phyloP scores from a whole-genome alignment of 2,888 invertebrate genomes.

The Pterobdella sp. region DNA sequence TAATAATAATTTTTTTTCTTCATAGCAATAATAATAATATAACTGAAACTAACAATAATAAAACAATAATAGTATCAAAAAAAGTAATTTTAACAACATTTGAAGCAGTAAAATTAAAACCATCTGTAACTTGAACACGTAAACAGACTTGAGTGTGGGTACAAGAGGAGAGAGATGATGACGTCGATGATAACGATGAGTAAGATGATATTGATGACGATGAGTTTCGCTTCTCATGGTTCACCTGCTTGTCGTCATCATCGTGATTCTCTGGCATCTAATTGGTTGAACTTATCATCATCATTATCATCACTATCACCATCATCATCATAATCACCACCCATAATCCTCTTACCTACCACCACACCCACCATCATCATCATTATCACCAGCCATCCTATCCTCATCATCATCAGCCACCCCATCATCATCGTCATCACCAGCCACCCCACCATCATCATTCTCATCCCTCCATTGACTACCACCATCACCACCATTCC shows the following conservation, averaged over 20 bases:
- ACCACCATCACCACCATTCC: too few relatives aligned
- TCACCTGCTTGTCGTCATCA: background rate
- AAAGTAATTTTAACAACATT: background rate
- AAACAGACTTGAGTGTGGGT: background rate
- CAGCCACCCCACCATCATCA: background rate
- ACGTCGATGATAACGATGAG: background rate
- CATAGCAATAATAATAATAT: too few relatives aligned
- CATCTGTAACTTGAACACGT: background rate
- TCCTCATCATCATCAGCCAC: background rate
- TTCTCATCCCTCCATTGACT: background rate
- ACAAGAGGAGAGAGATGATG: background rate
- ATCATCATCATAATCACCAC: background rate
- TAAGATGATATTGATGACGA: background rate
- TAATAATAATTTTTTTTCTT: background rate
- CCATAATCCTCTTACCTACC: too few relatives aligned
- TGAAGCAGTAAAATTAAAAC: background rate
- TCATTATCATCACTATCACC: background rate
- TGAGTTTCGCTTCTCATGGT: background rate
- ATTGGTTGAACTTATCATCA: background rate
- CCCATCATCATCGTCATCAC: background rate
- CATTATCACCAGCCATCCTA: background rate
- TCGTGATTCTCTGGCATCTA: background rate
- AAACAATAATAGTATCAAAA: too few relatives aligned
- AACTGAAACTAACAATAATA: too few relatives aligned
- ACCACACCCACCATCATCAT: too few relatives aligned